These are phyloP conservation scores for Drosophila lowei DNA, from an alignment of 1,140 invertebrate species.

Conservation along the genomic window DNA sequence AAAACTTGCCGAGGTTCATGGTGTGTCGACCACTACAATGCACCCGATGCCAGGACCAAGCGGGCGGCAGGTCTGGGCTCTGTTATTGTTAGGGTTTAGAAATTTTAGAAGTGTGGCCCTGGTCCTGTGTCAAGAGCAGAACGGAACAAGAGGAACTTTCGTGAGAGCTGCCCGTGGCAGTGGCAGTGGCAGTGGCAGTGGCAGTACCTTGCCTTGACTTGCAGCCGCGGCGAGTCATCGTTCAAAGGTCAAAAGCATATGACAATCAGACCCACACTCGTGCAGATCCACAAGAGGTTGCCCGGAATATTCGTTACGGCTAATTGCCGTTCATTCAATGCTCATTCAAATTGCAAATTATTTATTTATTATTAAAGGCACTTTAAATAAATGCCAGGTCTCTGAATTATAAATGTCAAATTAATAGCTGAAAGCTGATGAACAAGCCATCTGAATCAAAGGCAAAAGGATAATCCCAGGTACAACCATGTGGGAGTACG, in stretches of 20 bases:
- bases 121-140: conserved; percentile 67
- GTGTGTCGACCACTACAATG: conserved; percentile 49
- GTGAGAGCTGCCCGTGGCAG: conserved; percentile 40
- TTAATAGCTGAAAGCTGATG: conserved; percentile 11
- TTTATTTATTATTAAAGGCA: conserved; percentile 48
- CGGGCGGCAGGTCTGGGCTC: not conserved
- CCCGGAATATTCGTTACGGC: conserved; percentile 3
- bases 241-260: conserved; percentile 43
- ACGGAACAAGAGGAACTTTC: conserved; percentile 34
- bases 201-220: conserved; percentile 54
- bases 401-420: conserved; percentile 11
- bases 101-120: conserved; percentile 54
- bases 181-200: conserved; percentile 29
- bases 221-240: conserved; percentile 31
- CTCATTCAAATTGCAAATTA: not conserved
- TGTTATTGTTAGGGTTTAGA: conserved; percentile 64
- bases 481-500: not conserved
- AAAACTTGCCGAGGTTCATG: conserved; percentile 70
- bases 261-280: conserved; percentile 6
- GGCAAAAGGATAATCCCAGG: conserved; percentile 9
- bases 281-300: conserved; percentile 1
- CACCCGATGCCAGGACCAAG: conserved; percentile 7
- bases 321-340: conserved; percentile 8
- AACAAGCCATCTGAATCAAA: not conserved
- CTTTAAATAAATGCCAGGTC: conserved; percentile 9